Percentiles rank a stretch among this genome's conserved stretches.
Conservation (phyloP, 2,888 invertebrate genomes). For the Synergus japonicus region DNA sequence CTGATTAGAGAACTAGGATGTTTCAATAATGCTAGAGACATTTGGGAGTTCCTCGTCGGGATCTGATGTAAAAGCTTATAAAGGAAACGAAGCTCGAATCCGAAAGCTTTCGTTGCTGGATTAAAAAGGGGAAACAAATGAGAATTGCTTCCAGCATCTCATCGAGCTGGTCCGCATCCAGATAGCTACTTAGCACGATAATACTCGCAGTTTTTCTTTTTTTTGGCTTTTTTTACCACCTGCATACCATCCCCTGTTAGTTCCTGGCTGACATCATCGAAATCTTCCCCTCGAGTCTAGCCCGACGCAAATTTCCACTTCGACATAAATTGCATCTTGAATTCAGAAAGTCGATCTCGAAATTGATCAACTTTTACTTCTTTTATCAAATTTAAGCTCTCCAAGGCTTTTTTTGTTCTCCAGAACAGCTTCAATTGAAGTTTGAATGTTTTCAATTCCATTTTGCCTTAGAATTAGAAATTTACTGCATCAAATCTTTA, state of each 20-base stretch:
- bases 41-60: slow-evolving; percentile 21
- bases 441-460: not conserved
- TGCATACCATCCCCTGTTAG: not conserved
- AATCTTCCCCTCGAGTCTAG: not conserved
- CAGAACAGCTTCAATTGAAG: not conserved
- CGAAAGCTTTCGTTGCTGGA: slow-evolving; percentile 48
- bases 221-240: slow-evolving; percentile 23
- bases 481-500: no score
- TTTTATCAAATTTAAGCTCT: not conserved
- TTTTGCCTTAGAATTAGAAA: no score
- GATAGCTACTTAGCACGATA: slow-evolving; percentile 62
- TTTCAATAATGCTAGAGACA: slow-evolving; percentile 35
- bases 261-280: slow-evolving; percentile 3
- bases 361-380: not conserved
- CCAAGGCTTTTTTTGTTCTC: not conserved
- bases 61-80: slow-evolving; percentile 33
- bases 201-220: slow-evolving; percentile 47
- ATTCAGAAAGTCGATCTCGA: slow-evolving; percentile 6
- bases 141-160: slow-evolving; percentile 66
- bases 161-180: slow-evolving; percentile 60
- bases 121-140: slow-evolving; percentile 69
- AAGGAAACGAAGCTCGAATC: slow-evolving; percentile 38
- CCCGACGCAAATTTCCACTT: not conserved
- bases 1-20: slow-evolving; percentile 33
- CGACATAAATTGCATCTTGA: not conserved